A percentile compares a stretch with the other conserved stretches of the same genome.
phyloP scores from a whole-genome alignment of 2,888 invertebrate species.

The Pheosia tremula region DNA sequence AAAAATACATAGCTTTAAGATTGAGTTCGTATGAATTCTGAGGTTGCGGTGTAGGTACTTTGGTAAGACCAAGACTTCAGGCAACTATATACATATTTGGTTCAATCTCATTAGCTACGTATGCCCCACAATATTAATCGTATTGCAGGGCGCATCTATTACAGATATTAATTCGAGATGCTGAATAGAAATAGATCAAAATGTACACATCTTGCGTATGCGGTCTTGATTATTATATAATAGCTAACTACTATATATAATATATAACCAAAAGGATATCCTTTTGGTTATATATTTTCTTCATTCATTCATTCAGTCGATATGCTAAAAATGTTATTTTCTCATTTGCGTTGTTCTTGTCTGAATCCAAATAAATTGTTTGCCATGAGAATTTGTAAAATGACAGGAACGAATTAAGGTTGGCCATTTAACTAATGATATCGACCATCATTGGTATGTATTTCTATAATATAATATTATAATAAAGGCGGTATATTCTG shows the following conservation, averaged over 20 bases:
- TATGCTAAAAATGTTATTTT: not conserved
- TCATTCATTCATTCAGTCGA: not conserved
- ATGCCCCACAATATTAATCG: conserved; percentile 28
- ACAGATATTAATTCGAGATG: conserved; percentile 42
- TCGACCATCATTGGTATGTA: not conserved
- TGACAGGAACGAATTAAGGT: conserved; percentile 23
- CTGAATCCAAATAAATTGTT: not conserved
- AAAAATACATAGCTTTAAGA: conserved; percentile 8
- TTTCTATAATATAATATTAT: conserved; percentile 13
- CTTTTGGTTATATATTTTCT: not conserved
- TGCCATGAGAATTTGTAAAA: conserved; percentile 12
- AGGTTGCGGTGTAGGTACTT: conserved; percentile 4
- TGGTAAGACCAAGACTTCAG: too few relatives aligned
- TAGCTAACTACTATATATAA: too few relatives aligned
- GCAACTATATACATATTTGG: not conserved
- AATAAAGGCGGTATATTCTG: conserved; percentile 24
- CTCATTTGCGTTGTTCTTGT: too few relatives aligned
- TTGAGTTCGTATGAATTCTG: conserved; percentile 6
- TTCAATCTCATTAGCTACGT: conserved; percentile 33
- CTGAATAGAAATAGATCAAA: conserved; percentile 53
- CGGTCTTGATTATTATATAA: conserved; percentile 11
- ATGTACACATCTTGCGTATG: conserved; percentile 33
- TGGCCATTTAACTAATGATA: conserved; percentile 13
- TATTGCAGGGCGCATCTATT: conserved; percentile 43
- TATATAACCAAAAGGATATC: too few relatives aligned